Base-by-base conservation (phyloP, 1,140 invertebrate species). In the Drosophila kikkawai region DNA sequence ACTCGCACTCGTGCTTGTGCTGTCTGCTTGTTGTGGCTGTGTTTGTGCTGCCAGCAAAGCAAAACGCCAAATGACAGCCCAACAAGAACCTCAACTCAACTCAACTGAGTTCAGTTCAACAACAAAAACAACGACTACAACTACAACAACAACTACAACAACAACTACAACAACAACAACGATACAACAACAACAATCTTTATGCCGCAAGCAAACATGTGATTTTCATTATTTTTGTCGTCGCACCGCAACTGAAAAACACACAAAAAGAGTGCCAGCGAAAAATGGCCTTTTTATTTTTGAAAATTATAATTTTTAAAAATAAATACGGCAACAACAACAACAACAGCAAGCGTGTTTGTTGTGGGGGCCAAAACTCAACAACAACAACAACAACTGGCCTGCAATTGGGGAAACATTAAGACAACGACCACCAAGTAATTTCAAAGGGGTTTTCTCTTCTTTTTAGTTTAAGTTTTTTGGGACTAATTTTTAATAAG, bases 161-260 rank as follows among this genome's bases (percentile, higher is more conserved):
- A 29, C 17, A 73, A 58, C 48, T 55, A 26, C 41, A 56, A 56
- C 22, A 68, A 68, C 57, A 51, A 61, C 7, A 39, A 32, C 7
- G 32, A 32, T 56, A 37, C 37, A 45, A 65, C 15, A 74, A 41
- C 48, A 68, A 71, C 11, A 15, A 73, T 71, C 83, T 84, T 87
- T 80, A 87, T 87, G 84, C 84, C 84, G 84, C 84, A 90, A 87
- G 84, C 84, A 87, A 87, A 87, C 84, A 87, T 87, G 84, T 87
- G 84, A 87, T 87, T 87, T 87, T 87, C 82, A 88, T 87, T 87
- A 88, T 87, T 87, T 88, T 87, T 88, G 83, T 86, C 80, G 80
- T 87, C 84, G 84, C 84, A 66, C 61, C 71, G 65, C 51, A 36
- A 34, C 39, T 39, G 9, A 39, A 71, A 37, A 67, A 45, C 9